Conservation (phyloP, 2,113 vertebrate genomes). For the rabbit (Oryctolagus cuniculus) region DNA sequence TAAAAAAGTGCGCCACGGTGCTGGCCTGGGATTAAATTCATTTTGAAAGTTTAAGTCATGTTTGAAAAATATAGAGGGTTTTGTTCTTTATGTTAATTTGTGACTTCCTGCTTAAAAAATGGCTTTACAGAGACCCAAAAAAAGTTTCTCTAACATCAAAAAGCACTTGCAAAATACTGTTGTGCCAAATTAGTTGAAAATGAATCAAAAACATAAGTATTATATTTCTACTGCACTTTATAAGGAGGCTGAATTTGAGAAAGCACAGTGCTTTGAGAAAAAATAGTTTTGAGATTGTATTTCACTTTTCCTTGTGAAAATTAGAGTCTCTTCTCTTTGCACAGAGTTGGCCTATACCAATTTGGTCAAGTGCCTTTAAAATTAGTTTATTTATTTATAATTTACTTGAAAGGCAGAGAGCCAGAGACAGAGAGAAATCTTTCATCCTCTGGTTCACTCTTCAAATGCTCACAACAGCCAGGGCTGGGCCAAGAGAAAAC, state of each 20-base stretch:
- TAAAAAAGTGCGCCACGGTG: no score
- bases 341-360: not conserved
- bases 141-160: slow-evolving; percentile 73
- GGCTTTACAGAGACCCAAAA: slow-evolving; percentile 60
- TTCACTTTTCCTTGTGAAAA: not conserved
- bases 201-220: slow-evolving; percentile 67
- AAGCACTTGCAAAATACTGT: slow-evolving; percentile 68
- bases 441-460: no score
- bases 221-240: slow-evolving; percentile 65
- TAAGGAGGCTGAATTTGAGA: slow-evolving; percentile 29
- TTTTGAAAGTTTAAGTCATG: slow-evolving; percentile 56
- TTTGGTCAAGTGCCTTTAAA: not conserved
- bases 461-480: no score
- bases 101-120: slow-evolving; percentile 69
- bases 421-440: no score
- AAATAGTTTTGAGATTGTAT: slow-evolving; percentile 28
- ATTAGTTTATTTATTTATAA: no score
- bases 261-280: slow-evolving; percentile 39
- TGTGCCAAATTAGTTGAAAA: slow-evolving; percentile 73
- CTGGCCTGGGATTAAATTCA: not conserved
- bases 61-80: slow-evolving; percentile 62
- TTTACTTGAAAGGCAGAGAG: no score
- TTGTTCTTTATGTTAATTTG: slow-evolving; percentile 63
- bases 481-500: no score
- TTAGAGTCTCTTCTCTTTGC: not conserved